phyloP scores from a whole-genome alignment of 2,797 vertebrate genomes.

The Pseudotriccus pelzelni region DNA sequence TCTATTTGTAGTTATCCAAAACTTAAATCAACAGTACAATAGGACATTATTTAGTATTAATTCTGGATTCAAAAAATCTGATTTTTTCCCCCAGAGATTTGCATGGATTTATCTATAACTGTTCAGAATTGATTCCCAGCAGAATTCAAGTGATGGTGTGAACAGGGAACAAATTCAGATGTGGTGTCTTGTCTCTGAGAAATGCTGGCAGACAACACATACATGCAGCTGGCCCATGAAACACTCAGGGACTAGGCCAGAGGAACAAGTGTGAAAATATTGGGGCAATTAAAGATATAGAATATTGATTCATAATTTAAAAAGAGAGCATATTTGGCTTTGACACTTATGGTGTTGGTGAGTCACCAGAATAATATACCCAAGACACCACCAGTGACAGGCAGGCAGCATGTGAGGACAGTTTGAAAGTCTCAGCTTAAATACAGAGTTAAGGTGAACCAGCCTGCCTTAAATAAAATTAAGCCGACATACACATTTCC shows the following conservation, averaged over 20 bases:
- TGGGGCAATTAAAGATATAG: not conserved
- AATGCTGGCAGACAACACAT: not conserved
- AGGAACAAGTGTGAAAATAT: not conserved
- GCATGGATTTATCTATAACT: not conserved
- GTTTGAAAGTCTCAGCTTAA: not conserved
- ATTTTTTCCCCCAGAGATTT: not conserved
- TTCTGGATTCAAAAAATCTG: not conserved
- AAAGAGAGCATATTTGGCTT: not conserved
- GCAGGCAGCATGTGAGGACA: not conserved
- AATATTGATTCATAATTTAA: not conserved
- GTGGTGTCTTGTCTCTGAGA: not conserved
- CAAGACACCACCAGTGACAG: not conserved
- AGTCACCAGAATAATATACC: not conserved
- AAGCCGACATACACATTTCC: not conserved
- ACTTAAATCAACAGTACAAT: not conserved
- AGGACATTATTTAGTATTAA: not conserved
- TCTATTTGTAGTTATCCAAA: not conserved
- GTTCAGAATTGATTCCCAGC: not conserved
- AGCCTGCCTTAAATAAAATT: not conserved
- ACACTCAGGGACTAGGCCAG: not conserved
- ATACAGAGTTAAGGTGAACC: not conserved
- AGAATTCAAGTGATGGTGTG: not conserved
- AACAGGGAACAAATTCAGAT: not conserved
- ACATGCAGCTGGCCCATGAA: not conserved
- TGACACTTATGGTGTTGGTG: not conserved